Evolutionary conservation across 2,888 invertebrate species (phyloP).

Genomic region (Dascillus cervinus): DNA sequence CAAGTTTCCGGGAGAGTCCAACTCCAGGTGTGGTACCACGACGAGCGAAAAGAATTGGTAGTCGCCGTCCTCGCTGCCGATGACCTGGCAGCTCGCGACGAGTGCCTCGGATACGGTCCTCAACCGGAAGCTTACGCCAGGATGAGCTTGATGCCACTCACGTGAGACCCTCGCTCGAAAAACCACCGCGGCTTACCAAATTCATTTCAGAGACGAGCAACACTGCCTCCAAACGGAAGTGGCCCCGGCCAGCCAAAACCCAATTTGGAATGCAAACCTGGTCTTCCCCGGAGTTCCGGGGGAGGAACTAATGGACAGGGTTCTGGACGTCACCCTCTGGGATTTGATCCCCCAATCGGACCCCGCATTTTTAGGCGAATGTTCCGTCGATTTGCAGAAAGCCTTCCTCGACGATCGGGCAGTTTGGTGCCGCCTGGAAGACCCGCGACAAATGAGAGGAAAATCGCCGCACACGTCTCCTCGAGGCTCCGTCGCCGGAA

Average conservation of each 20-base stretch:
- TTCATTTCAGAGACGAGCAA: conserved; percentile 57
- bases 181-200: background rate
- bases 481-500: conserved; percentile 64
- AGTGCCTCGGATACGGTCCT: conserved; percentile 65
- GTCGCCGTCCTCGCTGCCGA: conserved; percentile 82
- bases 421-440: conserved; percentile 84
- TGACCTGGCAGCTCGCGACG: conserved; percentile 72
- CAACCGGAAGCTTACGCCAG: conserved; percentile 81
- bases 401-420: conserved; percentile 83
- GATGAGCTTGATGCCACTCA: conserved; percentile 69
- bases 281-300: conserved; percentile 73
- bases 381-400: conserved; percentile 71
- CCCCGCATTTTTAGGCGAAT: conserved; percentile 73
- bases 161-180: conserved; percentile 49
- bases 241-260: conserved; percentile 78
- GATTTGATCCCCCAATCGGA: conserved; percentile 78
- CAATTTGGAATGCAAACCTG: conserved; percentile 88
- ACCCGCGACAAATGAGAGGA: conserved; percentile 62
- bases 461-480: conserved; percentile 74
- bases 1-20: conserved; percentile 74
- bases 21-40: conserved; percentile 84
- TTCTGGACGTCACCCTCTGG: conserved; percentile 83
- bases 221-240: conserved; percentile 75
- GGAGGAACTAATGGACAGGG: conserved; percentile 70
- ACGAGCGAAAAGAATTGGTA: conserved; percentile 72